phyloP scores from a whole-genome alignment of 2,797 vertebrate species.

The Sternotherus odoratus region DNA sequence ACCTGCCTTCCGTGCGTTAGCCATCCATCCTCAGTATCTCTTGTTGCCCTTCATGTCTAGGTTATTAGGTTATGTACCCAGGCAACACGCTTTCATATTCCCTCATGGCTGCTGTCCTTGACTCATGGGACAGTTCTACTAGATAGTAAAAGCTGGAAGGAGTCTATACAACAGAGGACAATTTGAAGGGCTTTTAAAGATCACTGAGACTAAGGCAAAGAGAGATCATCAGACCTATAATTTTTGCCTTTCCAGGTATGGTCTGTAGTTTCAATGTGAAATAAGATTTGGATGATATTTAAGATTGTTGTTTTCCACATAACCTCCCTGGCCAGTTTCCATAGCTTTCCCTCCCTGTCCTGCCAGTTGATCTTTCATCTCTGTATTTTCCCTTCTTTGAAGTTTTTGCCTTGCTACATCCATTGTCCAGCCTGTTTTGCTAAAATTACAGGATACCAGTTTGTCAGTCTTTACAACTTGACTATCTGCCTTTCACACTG shows the following conservation, averaged over 20 bases:
- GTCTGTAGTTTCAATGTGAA: slow-evolving; percentile 58
- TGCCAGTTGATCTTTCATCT: slow-evolving; percentile 4
- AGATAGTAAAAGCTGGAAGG: not conserved
- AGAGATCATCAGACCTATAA: not conserved
- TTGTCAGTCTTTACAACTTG: not conserved
- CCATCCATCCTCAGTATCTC: not conserved
- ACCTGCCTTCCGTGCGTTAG: not conserved
- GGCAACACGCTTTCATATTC: not conserved
- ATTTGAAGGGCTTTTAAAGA: slow-evolving; percentile 17
- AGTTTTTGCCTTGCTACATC: slow-evolving; percentile 14
- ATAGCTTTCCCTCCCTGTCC: slow-evolving; percentile 44
- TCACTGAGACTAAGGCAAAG: slow-evolving; percentile 34
- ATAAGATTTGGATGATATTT: slow-evolving; percentile 42
- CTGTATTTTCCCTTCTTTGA: slow-evolving; percentile 40
- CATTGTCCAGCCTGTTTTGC: not conserved
- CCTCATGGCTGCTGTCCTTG: not conserved
- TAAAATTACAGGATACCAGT: not conserved
- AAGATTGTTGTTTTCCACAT: not conserved
- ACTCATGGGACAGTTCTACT: fast-evolving
- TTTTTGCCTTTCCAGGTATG: slow-evolving; percentile 31
- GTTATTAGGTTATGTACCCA: not conserved
- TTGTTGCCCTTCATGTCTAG: slow-evolving; percentile 26
- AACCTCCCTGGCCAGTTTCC: slow-evolving; percentile 32
- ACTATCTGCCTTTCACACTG: not conserved
- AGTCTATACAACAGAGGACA: not conserved